phyloP scores from a whole-genome alignment of 30 jellyfish, hydroid and myxozoan species.

The Hydractinia echinata region DNA sequence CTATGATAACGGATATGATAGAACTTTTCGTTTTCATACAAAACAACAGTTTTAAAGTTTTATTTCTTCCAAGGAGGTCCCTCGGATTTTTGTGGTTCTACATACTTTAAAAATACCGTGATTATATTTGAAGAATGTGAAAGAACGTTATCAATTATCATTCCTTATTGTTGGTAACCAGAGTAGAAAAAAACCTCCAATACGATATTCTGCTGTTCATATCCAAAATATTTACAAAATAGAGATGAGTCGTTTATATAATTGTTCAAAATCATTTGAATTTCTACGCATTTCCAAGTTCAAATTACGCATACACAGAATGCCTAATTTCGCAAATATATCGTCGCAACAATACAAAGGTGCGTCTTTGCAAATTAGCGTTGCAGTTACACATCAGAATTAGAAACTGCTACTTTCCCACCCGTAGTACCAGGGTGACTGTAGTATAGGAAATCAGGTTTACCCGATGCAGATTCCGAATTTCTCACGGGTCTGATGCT shows the following conservation, averaged over 20 bases:
- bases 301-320: background rate
- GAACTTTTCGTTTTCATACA: too few species aligned
- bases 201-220: too few species aligned
- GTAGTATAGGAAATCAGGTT: slow-evolving; percentile 13
- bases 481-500: slow-evolving; percentile 17
- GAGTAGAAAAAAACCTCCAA: too few species aligned
- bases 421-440: background rate
- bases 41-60: too few species aligned
- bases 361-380: background rate
- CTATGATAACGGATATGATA: too few species aligned
- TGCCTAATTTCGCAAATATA: background rate
- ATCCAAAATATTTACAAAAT: background rate
- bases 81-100: too few species aligned
- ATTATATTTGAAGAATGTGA: too few species aligned
- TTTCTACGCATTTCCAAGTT: background rate
- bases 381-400: slow-evolving; percentile 4
- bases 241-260: background rate
- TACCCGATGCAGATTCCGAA: slow-evolving; percentile 26
- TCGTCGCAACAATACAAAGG: background rate
- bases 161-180: too few species aligned
- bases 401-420: background rate
- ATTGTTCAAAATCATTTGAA: slow-evolving; percentile 4
- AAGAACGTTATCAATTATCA: too few species aligned
- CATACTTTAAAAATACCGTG: too few species aligned
- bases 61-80: too few species aligned